These are phyloP conservation scores for Amblyjoppa proteus DNA, from an alignment of 2,888 invertebrate genomes.

Conservation along the genomic window DNA sequence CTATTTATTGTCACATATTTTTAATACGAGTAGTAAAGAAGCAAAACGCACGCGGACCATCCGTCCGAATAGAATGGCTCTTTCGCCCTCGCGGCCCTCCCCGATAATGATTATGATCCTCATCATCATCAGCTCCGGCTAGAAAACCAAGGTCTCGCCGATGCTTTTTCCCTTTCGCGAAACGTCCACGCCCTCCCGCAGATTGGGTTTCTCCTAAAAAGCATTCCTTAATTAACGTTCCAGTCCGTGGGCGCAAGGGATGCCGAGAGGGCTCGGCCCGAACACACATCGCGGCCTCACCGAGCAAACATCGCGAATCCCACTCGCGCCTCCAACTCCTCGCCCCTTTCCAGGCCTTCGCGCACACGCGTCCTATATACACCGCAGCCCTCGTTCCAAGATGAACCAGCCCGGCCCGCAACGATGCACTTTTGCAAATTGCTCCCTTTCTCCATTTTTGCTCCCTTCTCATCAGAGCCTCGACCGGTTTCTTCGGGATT, in stretches of 20 bases:
- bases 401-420: slow-evolving; percentile 37
- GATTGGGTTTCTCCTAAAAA: slow-evolving; percentile 75
- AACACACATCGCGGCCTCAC: slow-evolving; percentile 42
- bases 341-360: neutral
- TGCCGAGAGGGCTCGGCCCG: slow-evolving; percentile 44
- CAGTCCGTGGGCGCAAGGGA: slow-evolving; percentile 41
- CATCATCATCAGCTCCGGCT: slow-evolving; percentile 26
- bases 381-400: slow-evolving; percentile 27
- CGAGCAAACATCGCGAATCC: slow-evolving; percentile 5
- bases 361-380: too few species aligned
- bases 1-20: neutral
- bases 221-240: slow-evolving; percentile 77
- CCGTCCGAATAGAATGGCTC: neutral
- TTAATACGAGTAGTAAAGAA: too few species aligned
- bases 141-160: slow-evolving; percentile 33
- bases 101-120: slow-evolving; percentile 42
- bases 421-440: slow-evolving; percentile 77
- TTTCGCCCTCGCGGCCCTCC: neutral
- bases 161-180: slow-evolving; percentile 50
- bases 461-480: slow-evolving; percentile 36
- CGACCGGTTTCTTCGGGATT: slow-evolving; percentile 55
- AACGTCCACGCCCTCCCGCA: slow-evolving; percentile 63
- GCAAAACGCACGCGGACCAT: neutral
- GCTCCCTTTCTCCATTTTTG: slow-evolving; percentile 66
- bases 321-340: slow-evolving; percentile 29